These are phyloP conservation scores for Pinctada fucata DNA, from an alignment of 2,888 invertebrate species.

Conservation along the genomic window DNA sequence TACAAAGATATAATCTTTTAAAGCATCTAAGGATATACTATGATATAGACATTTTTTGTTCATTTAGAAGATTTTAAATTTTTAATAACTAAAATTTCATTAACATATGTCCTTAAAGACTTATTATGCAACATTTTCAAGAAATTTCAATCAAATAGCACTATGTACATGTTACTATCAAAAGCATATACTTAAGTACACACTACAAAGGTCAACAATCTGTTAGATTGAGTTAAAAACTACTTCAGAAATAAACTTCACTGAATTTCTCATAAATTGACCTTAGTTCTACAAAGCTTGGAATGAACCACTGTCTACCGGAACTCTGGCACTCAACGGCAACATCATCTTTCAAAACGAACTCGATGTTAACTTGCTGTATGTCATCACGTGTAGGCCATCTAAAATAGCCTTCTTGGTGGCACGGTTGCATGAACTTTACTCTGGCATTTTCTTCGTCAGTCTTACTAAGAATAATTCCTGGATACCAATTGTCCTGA, in stretches of 20 bases:
- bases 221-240: not conserved
- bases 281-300: not conserved
- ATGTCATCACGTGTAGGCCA: conserved; percentile 23
- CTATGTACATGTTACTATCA: too few species aligned
- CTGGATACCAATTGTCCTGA: conserved; percentile 34
- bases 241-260: not conserved
- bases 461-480: not conserved
- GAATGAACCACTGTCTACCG: conserved; percentile 21
- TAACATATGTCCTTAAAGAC: too few species aligned
- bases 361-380: not conserved
- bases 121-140: too few species aligned
- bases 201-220: not conserved
- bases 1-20: too few species aligned
- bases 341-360: conserved; percentile 8
- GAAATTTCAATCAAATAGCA: too few species aligned
- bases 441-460: not conserved
- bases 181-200: too few species aligned
- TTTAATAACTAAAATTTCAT: too few species aligned
- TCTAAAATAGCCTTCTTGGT: conserved; percentile 9
- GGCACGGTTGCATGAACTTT: conserved; percentile 9
- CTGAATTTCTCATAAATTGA: conserved; percentile 15
- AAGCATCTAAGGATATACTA: too few species aligned
- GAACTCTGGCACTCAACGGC: conserved; percentile 21
- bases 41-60: too few species aligned
- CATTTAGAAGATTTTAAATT: too few species aligned